Conservation (phyloP, 2,888 invertebrate genomes). For the Coelopa pilipes region DNA sequence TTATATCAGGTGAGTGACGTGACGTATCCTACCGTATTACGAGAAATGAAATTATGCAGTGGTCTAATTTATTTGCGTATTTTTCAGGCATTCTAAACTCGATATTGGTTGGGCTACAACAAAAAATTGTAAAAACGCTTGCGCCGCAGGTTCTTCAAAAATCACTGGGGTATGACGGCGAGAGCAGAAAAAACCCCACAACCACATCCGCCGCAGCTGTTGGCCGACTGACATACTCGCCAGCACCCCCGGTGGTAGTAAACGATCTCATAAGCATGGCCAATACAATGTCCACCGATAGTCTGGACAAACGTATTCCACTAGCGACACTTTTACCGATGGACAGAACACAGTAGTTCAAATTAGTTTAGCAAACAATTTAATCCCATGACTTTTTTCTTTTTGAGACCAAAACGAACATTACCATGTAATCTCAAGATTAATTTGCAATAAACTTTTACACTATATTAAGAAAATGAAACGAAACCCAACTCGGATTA, state of each 20-base stretch:
- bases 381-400: too few species aligned
- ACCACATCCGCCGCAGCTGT: background rate
- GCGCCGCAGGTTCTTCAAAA: slow-evolving; percentile 53
- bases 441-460: background rate
- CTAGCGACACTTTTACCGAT: slow-evolving; percentile 7
- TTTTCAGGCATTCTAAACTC: slow-evolving; percentile 53
- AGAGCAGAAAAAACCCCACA: slow-evolving; percentile 4
- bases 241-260: slow-evolving; percentile 35
- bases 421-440: background rate
- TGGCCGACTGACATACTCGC: slow-evolving; percentile 5
- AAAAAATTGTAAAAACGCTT: slow-evolving; percentile 48
- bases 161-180: slow-evolving; percentile 32
- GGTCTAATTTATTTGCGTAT: background rate
- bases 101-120: slow-evolving; percentile 51
- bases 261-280: slow-evolving; percentile 58
- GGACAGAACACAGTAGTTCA: slow-evolving; percentile 8
- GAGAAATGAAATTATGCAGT: slow-evolving; percentile 2
- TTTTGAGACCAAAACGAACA: background rate
- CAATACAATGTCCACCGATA: slow-evolving; percentile 55
- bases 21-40: background rate
- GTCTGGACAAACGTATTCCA: background rate
- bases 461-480: background rate
- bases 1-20: slow-evolving; percentile 74
- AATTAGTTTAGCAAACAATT: background rate
- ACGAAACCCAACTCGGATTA: too few species aligned